Evolutionary conservation across 2,797 vertebrate species (phyloP).

Genomic region (Picus viridis): DNA sequence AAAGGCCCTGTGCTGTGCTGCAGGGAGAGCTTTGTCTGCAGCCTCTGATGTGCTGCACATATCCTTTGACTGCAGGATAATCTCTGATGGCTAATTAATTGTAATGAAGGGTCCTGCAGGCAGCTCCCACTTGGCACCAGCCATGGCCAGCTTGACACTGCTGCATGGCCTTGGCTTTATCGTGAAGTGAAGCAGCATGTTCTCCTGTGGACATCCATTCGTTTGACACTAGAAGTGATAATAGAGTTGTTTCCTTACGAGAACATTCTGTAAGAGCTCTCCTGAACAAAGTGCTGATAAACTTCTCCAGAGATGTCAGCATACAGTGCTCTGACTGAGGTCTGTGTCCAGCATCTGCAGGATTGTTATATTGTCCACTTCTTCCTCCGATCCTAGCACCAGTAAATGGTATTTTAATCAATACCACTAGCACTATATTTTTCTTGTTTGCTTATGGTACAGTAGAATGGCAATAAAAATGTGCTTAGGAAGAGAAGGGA

Average conservation of each 20-base stretch:
- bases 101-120: no score
- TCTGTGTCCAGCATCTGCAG: neutral
- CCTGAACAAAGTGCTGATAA: neutral
- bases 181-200: neutral
- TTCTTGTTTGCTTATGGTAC: neutral
- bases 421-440: neutral
- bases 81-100: neutral
- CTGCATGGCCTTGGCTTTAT: neutral
- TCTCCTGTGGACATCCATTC: neutral
- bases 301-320: neutral
- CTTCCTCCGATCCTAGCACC: neutral
- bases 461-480: conserved; percentile 7
- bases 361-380: neutral
- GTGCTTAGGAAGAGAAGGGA: neutral
- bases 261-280: neutral
- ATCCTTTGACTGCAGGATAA: neutral
- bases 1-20: neutral
- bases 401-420: neutral
- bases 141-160: neutral
- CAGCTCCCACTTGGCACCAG: neutral
- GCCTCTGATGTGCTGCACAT: neutral
- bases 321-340: neutral
- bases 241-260: neutral
- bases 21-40: neutral
- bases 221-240: neutral